A percentile compares a stretch with the other conserved stretches of the same genome.
Evolutionary conservation across 2,113 vertebrate genomes (phyloP).

Genomic region (Pogonocichla stellata): DNA sequence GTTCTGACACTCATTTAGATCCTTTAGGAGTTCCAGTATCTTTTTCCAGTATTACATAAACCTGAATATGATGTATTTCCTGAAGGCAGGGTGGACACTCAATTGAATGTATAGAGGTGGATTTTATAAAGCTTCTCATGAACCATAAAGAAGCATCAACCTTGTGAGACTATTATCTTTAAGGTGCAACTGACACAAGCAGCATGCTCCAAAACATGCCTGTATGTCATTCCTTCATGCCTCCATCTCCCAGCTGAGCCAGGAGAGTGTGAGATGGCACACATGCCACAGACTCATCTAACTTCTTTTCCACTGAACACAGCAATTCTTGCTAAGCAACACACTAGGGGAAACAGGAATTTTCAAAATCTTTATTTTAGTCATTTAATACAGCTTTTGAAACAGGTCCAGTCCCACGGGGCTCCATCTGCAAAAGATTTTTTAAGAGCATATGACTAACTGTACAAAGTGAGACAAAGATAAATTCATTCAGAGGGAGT

Average conservation of each 20-base stretch:
- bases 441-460: slow-evolving; percentile 22
- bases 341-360: background rate
- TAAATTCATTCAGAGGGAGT: background rate
- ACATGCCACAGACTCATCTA: background rate
- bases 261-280: background rate
- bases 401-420: slow-evolving; percentile 24
- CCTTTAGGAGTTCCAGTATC: background rate
- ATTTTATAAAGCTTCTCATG: background rate
- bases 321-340: background rate
- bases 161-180: background rate
- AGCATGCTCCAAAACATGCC: background rate
- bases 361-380: slow-evolving; percentile 42
- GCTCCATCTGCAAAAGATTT: slow-evolving; percentile 55
- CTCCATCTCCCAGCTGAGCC: background rate
- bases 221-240: background rate
- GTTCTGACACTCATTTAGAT: background rate
- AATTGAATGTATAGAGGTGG: background rate
- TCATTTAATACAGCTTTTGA: slow-evolving; percentile 14
- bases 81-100: background rate
- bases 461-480: background rate
- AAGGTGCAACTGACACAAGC: background rate
- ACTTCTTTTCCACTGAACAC: background rate
- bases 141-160: background rate
- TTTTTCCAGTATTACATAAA: background rate
- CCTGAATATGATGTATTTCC: background rate